These are phyloP conservation scores for Erebia aethiops DNA, from an alignment of 2,888 invertebrate genomes.

Conservation along the genomic window DNA sequence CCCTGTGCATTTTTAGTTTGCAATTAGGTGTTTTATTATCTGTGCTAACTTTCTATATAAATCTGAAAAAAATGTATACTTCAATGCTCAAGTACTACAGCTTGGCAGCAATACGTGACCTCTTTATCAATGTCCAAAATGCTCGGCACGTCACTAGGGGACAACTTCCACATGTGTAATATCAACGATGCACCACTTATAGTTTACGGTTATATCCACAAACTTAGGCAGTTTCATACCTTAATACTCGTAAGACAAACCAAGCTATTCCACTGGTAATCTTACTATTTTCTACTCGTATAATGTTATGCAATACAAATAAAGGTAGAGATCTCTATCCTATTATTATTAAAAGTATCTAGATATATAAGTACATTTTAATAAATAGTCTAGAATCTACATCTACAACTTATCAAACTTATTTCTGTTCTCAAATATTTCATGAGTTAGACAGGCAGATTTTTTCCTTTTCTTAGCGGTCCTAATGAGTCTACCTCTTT, in stretches of 20 bases:
- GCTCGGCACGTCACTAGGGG: constrained; percentile 52
- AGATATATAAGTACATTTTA: neutral
- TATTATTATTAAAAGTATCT: neutral
- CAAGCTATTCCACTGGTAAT: neutral
- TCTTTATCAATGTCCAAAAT: constrained; percentile 57
- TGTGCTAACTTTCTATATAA: neutral
- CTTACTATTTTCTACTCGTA: neutral
- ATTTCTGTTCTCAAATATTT: neutral
- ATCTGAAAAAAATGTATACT: neutral
- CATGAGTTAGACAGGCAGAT: neutral
- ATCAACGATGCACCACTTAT: constrained; percentile 23
- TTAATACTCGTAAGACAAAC: constrained; percentile 10
- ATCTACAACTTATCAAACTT: neutral
- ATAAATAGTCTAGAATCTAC: neutral
- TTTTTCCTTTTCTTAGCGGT: constrained; percentile 30
- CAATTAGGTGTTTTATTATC: neutral
- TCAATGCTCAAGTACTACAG: constrained; percentile 44
- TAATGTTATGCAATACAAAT: neutral
- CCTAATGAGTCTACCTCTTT: constrained; percentile 37
- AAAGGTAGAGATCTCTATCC: neutral
- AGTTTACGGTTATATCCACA: constrained; percentile 22
- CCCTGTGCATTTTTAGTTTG: constrained; percentile 13
- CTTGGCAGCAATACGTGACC: constrained; percentile 59
- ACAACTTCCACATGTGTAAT: constrained; percentile 36
- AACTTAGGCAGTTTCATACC: constrained; percentile 15